Evolutionary conservation across 2,797 vertebrate species (phyloP).

Genomic region (Sebastes kiyomatsui): DNA sequence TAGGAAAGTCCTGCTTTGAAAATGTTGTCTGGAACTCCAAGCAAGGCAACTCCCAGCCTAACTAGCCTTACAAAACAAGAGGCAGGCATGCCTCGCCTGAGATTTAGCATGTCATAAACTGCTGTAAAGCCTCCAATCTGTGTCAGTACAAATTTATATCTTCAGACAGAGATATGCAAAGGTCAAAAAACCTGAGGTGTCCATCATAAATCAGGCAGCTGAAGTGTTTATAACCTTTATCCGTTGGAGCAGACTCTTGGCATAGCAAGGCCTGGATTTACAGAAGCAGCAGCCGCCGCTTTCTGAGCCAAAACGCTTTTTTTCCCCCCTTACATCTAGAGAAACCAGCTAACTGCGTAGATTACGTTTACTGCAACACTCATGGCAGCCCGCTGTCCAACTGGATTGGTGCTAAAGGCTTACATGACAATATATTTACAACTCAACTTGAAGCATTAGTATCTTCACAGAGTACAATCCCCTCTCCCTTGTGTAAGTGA

Average conservation of each 20-base stretch:
- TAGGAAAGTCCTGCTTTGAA: slow-evolving; percentile 32
- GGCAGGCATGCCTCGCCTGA: slow-evolving; percentile 75
- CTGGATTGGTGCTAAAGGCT: slow-evolving; percentile 46
- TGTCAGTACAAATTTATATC: slow-evolving; percentile 88
- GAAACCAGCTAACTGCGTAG: slow-evolving; percentile 57
- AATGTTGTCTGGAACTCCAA: slow-evolving; percentile 46
- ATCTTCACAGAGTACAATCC: slow-evolving; percentile 42
- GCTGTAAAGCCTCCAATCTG: slow-evolving; percentile 87
- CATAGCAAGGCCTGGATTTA: slow-evolving; percentile 80
- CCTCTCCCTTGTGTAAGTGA: slow-evolving; percentile 20
- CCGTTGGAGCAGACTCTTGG: slow-evolving; percentile 84
- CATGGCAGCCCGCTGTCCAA: slow-evolving; percentile 47
- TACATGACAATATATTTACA: slow-evolving; percentile 64
- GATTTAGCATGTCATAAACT: slow-evolving; percentile 89
- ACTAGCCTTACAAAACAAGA: slow-evolving; percentile 80
- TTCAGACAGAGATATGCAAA: slow-evolving; percentile 88
- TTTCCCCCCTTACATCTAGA: slow-evolving; percentile 29
- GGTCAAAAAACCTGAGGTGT: slow-evolving; percentile 87
- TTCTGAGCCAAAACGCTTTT: slow-evolving; percentile 65
- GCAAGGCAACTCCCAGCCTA: slow-evolving; percentile 64
- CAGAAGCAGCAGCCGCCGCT: slow-evolving; percentile 68
- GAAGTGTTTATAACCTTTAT: slow-evolving; percentile 89
- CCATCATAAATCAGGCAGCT: slow-evolving; percentile 85
- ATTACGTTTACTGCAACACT: slow-evolving; percentile 57
- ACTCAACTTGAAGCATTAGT: slow-evolving; percentile 46